Evolutionary conservation across 2,888 invertebrate species (phyloP).

Genomic region (Latrodectus elegans): DNA sequence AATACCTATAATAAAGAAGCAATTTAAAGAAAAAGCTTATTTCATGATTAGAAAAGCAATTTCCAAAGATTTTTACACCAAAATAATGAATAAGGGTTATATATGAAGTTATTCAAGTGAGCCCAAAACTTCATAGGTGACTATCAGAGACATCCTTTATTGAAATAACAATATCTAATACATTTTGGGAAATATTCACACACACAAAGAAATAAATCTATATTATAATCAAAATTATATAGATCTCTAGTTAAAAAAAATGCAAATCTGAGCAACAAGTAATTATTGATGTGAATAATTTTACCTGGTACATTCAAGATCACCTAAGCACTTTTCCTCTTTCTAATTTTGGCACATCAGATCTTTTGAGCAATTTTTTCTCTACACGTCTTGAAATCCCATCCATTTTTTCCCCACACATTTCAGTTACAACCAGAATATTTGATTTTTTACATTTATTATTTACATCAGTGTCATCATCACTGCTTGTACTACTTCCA

Average conservation of each 20-base stretch:
- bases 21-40: too few relatives aligned
- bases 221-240: not conserved
- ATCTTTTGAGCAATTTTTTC: constrained; percentile 10
- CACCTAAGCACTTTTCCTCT: constrained; percentile 44
- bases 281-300: constrained; percentile 11
- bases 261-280: not conserved
- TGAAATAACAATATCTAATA: too few relatives aligned
- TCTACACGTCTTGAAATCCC: constrained; percentile 16
- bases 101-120: too few relatives aligned
- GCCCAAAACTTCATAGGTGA: too few relatives aligned
- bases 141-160: too few relatives aligned
- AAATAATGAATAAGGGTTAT: too few relatives aligned
- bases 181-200: not conserved
- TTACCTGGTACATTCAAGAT: constrained; percentile 60
- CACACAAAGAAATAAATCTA: not conserved
- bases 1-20: too few relatives aligned
- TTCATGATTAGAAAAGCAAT: too few relatives aligned
- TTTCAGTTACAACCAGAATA: constrained; percentile 44
- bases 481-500: constrained; percentile 52
- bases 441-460: constrained; percentile 52
- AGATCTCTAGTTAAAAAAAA: not conserved
- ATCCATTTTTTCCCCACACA: constrained; percentile 16
- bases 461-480: constrained; percentile 41
- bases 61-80: too few relatives aligned
- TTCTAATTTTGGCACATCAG: constrained; percentile 10